These are phyloP conservation scores for Dicranocentrus wangi DNA, from an alignment of 2,888 invertebrate genomes.

Conservation along the genomic window DNA sequence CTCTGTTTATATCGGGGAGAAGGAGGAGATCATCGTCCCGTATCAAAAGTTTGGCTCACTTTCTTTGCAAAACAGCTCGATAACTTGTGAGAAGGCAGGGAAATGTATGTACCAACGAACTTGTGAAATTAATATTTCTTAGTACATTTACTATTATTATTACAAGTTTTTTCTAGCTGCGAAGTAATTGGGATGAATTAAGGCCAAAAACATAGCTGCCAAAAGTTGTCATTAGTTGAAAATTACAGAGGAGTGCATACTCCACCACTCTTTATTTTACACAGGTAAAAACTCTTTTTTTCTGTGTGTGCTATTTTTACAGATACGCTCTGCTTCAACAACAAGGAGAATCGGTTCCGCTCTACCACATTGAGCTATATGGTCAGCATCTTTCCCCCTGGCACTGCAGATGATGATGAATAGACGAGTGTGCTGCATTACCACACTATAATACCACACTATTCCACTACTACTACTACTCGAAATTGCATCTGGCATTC, in stretches of 20 bases:
- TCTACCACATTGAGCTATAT: slow-evolving; percentile 70
- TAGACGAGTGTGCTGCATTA: slow-evolving; percentile 22
- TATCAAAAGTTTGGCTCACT: slow-evolving; percentile 70
- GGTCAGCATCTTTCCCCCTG: slow-evolving; percentile 70
- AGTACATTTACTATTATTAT: background rate
- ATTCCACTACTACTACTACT: background rate
- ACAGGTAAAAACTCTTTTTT: slow-evolving; percentile 16
- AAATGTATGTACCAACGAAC: slow-evolving; percentile 71
- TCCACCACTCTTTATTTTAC: background rate
- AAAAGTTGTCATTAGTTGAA: slow-evolving; percentile 49
- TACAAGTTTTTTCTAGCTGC: slow-evolving; percentile 1
- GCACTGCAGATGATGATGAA: slow-evolving; percentile 68
- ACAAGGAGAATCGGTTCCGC: slow-evolving; percentile 71
- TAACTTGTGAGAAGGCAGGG: slow-evolving; percentile 70
- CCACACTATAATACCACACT: background rate
- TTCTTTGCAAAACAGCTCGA: slow-evolving; percentile 69
- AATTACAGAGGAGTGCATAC: slow-evolving; percentile 26
- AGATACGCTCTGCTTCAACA: slow-evolving; percentile 72
- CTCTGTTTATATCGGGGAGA: slow-evolving; percentile 70
- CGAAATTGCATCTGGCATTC: slow-evolving; percentile 19
- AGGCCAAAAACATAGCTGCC: slow-evolving; percentile 43
- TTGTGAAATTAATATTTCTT: slow-evolving; percentile 9
- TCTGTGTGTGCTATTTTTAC: slow-evolving; percentile 29
- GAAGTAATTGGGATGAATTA: slow-evolving; percentile 38
- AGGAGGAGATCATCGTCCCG: slow-evolving; percentile 70